Conservation (phyloP, 2,113 vertebrate genomes). For the Elanus axillaris region DNA sequence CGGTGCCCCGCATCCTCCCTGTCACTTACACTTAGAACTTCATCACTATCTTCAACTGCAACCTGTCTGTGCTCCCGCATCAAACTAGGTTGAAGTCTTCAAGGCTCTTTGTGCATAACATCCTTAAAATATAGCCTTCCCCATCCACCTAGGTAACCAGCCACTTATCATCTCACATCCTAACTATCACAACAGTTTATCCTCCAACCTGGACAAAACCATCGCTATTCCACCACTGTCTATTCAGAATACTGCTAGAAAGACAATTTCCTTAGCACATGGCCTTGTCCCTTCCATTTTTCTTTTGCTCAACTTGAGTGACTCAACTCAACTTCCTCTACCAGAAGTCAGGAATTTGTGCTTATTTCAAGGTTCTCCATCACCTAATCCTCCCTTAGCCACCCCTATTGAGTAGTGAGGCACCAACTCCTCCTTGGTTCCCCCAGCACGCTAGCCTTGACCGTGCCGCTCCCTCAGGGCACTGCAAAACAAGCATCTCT, state of each 20-base stretch:
- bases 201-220: neutral
- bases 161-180: neutral
- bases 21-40: neutral
- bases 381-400: neutral
- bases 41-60: neutral
- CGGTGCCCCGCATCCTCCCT: neutral
- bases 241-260: neutral
- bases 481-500: neutral
- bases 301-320: neutral
- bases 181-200: neutral
- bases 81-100: neutral
- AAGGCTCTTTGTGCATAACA: too few species aligned
- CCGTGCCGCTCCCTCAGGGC: neutral
- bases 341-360: neutral
- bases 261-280: neutral
- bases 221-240: neutral
- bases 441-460: neutral
- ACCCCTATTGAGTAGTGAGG: neutral
- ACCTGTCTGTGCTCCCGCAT: neutral
- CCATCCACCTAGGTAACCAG: neutral
- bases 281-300: neutral
- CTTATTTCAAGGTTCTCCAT: neutral
- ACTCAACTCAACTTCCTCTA: neutral
- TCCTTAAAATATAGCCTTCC: neutral
- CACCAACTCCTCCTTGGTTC: neutral